Evolutionary conservation across 37 sponge, comb jelly and placozoan genomes (phyloP), one percentile per base, ranked within the genome.

Genomic region (Halichondria panicea): DNA sequence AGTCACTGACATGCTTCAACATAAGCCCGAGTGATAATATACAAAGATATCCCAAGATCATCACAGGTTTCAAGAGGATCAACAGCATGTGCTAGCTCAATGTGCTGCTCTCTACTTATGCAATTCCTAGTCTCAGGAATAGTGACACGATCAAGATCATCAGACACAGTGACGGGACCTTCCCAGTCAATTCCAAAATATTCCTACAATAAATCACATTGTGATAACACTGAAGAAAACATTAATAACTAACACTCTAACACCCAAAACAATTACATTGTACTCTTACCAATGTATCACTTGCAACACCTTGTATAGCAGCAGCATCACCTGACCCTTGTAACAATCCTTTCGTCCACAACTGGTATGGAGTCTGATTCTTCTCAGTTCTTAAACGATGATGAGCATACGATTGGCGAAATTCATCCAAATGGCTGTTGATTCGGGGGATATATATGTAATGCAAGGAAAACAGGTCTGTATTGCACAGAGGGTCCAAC

Each of bases 381-480:
- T n/a, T n/a, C n/a, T n/a, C n/a, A n/a, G n/a, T n/a, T n/a, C n/a
- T n/a, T n/a, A n/a, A n/a, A n/a, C 34, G 19, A 57, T 79, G 81
- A 35, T 79, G 75, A 24, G 72, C 75, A 80, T 81, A 86, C 2
- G 81, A 80, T 50, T 75, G 37, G 8, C 62, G 36, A 69, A 87
- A 87, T 28, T 59, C 50, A 43, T 80, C 78, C 21, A 77, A 35
- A 12, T 86, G 82, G 3, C 40, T 22, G 48, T 86, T 82, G 19
- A 82, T 86, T 7, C 74, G 25, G 55, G 79, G 77, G 8, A 52
- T 41, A 44, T 77, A 79, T 2, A 86, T 71, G 57, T 68, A 79
- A 63, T 86, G 87, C n/a, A 86, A 62, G 7, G 87, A 74, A 79
- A 58, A 86, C 32, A 90, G 13, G 34, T 90, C 80, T 15, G 25